Conservation (phyloP, 2,113 vertebrate species). For the Boulengeromyrus knoepffleri region DNA sequence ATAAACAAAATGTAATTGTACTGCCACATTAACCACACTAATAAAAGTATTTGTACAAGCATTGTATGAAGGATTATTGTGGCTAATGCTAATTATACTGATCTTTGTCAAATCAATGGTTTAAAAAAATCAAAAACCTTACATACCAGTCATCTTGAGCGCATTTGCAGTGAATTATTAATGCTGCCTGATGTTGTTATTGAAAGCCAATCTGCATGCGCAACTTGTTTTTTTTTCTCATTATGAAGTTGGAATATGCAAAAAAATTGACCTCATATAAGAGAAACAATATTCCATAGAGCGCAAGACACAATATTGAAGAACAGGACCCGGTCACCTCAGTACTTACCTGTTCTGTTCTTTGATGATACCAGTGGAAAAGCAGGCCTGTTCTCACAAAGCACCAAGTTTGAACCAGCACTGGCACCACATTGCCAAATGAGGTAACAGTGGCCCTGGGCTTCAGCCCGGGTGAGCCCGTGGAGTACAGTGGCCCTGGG, state of each 20-base stretch:
- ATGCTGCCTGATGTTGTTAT: neutral
- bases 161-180: neutral
- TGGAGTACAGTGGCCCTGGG: no score
- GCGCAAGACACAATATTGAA: neutral
- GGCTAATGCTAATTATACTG: neutral
- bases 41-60: neutral
- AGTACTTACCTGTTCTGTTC: no score
- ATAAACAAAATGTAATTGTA: neutral
- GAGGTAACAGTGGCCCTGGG: no score
- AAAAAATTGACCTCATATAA: neutral
- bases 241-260: neutral
- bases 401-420: no score
- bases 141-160: neutral
- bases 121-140: neutral
- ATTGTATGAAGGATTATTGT: neutral
- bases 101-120: neutral
- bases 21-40: neutral
- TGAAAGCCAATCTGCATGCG: neutral
- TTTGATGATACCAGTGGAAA: no score
- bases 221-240: neutral
- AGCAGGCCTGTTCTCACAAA: no score
- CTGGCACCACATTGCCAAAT: no score
- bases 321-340: no score
- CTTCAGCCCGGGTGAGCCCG: no score
- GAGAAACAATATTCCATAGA: no score